Evolutionary conservation across 1,140 invertebrate genomes (phyloP).

Genomic region (Fopius arisanus): DNA sequence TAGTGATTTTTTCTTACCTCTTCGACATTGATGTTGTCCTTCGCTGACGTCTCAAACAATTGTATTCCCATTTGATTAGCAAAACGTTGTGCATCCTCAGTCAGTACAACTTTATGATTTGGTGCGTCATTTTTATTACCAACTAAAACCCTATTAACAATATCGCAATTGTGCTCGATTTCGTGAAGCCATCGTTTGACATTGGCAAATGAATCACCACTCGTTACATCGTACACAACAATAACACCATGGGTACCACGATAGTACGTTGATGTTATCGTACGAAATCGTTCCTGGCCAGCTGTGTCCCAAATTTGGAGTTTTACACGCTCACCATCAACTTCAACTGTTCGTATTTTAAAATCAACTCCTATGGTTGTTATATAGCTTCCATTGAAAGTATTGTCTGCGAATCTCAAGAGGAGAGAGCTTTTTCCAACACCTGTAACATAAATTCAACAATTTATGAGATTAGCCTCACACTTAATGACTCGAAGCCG

Average conservation of each 20-base stretch:
- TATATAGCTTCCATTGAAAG: constrained; percentile 97
- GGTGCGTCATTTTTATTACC: constrained; percentile 99
- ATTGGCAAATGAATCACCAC: constrained; percentile 98
- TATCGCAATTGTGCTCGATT: constrained; percentile 99
- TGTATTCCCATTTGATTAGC: constrained; percentile 96
- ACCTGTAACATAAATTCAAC: constrained; percentile 72
- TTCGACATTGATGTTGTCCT: constrained; percentile 99
- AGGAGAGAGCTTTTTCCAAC: constrained; percentile 98
- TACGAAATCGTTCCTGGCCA: constrained; percentile 92
- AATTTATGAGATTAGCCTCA: too few species aligned
- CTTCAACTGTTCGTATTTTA: constrained; percentile 96
- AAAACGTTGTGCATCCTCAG: constrained; percentile 96
- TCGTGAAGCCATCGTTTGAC: constrained; percentile 98
- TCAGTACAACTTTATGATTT: constrained; percentile 94
- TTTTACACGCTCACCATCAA: constrained; percentile 95
- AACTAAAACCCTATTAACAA: constrained; percentile 98
- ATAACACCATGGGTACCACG: constrained; percentile 99
- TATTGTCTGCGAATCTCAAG: constrained; percentile 97
- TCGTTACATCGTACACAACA: constrained; percentile 99
- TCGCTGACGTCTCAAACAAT: constrained; percentile 98
- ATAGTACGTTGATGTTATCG: constrained; percentile 96
- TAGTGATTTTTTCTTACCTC: constrained; percentile 73
- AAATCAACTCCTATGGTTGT: constrained; percentile 99
- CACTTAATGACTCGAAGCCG: too few species aligned
- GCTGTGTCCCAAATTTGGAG: constrained; percentile 99